These are phyloP conservation scores for Himalopsyche kuldschensis DNA, from an alignment of 2,888 invertebrate species.

Conservation along the genomic window DNA sequence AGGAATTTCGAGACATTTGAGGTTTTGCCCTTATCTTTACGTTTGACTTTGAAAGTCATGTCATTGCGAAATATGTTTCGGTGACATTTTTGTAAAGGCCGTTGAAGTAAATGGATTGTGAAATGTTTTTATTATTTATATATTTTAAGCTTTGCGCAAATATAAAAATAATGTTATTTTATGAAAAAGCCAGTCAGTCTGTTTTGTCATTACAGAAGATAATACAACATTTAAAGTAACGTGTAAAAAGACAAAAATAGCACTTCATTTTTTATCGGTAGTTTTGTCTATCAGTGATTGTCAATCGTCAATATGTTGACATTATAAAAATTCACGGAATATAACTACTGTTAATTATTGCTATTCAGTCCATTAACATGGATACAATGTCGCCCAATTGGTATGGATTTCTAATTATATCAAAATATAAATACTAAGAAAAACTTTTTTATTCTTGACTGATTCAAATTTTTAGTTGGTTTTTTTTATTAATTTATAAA, in stretches of 20 bases:
- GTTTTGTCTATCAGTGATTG: too few species aligned
- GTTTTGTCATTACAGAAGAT: neutral
- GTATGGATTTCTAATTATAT: too few species aligned
- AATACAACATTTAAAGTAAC: neutral
- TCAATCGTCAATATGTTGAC: too few species aligned
- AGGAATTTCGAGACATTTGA: neutral
- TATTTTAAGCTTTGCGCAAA: neutral
- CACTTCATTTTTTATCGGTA: too few species aligned
- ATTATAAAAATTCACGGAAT: too few species aligned
- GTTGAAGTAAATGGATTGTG: constrained; percentile 22
- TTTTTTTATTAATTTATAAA: too few species aligned
- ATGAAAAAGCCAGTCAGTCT: neutral
- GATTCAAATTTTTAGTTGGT: too few species aligned
- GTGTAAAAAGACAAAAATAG: neutral
- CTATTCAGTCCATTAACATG: too few species aligned
- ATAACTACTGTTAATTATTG: too few species aligned
- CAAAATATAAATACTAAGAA: too few species aligned
- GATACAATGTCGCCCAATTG: too few species aligned
- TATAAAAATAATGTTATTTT: neutral
- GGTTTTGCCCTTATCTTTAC: neutral
- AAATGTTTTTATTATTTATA: constrained; percentile 9
- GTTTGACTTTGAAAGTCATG: neutral
- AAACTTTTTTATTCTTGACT: too few species aligned
- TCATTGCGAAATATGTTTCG: neutral
- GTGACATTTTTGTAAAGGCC: constrained; percentile 23